phyloP scores from a whole-genome alignment of 2,797 vertebrate species.

The Botia almorhae region DNA sequence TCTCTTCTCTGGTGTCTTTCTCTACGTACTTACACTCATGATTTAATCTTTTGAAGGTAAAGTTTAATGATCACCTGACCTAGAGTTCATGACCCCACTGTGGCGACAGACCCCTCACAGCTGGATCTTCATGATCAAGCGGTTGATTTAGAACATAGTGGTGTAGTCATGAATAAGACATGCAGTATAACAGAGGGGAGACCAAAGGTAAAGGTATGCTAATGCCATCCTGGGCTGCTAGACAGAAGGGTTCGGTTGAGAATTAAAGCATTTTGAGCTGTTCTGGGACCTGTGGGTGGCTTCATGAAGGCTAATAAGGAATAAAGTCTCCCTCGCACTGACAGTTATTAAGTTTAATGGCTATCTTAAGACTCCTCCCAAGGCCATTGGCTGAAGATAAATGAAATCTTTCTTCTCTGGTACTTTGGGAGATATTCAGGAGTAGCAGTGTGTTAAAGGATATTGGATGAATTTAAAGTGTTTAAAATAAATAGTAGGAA shows the following conservation, averaged over 20 bases:
- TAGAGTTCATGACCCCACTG: conserved; percentile 14
- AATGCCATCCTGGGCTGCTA: conserved; percentile 3
- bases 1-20: not conserved
- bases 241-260: not conserved
- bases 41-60: conserved; percentile 14
- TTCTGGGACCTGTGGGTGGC: conserved; percentile 19
- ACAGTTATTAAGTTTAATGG: conserved; percentile 49
- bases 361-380: conserved; percentile 35
- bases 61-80: conserved; percentile 2
- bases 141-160: conserved; percentile 25
- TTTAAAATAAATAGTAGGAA: not conserved
- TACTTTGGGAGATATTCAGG: conserved; percentile 6
- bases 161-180: conserved; percentile 22
- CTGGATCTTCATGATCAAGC: conserved; percentile 35
- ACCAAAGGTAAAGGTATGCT: conserved; percentile 14
- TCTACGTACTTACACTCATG: conserved; percentile 21
- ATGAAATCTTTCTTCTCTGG: conserved; percentile 10
- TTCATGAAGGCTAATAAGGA: conserved; percentile 42
- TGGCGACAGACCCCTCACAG: conserved; percentile 12
- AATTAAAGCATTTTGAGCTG: conserved; percentile 25
- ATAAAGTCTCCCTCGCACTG: conserved; percentile 24
- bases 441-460: not conserved
- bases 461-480: not conserved
- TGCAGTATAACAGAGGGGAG: conserved; percentile 6
- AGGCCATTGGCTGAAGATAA: conserved; percentile 33